Evolutionary conservation across 2,797 vertebrate genomes (phyloP).

Genomic region (Tenualosa thibaudeaui): DNA sequence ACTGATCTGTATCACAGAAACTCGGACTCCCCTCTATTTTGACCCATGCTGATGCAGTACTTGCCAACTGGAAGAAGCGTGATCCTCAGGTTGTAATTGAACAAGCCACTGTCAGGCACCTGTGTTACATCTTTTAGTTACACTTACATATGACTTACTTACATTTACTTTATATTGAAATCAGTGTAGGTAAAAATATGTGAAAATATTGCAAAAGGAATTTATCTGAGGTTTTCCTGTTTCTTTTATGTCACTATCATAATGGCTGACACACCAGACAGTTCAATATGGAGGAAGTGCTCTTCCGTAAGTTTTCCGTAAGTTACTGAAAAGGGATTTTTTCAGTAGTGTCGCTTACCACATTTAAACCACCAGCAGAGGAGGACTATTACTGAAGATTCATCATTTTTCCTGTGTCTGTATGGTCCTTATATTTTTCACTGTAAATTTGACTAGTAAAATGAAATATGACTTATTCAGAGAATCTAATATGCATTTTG

Average conservation of each 20-base stretch:
- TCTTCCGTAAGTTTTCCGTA: conserved; percentile 18
- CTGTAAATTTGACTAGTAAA: too few species aligned
- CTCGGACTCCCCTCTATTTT: conserved; percentile 88
- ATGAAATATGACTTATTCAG: too few species aligned
- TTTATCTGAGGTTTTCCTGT: not conserved
- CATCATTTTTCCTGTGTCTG: not conserved
- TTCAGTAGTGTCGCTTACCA: not conserved
- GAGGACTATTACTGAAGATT: conserved; percentile 36
- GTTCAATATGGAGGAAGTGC: conserved; percentile 81
- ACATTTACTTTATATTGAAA: not conserved
- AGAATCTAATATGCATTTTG: too few species aligned
- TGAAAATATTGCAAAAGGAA: not conserved
- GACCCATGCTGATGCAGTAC: conserved; percentile 81
- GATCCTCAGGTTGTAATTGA: conserved; percentile 76
- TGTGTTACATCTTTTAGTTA: not conserved
- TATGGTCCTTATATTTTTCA: too few species aligned
- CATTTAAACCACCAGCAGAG: conserved; percentile 41
- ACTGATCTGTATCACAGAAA: conserved; percentile 80
- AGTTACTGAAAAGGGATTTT: not conserved
- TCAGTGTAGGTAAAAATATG: not conserved
- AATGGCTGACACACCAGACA: conserved; percentile 23
- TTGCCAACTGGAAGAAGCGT: conserved; percentile 89
- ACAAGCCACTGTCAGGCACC: not conserved
- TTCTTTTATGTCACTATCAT: conserved; percentile 38
- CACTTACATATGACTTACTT: not conserved